A percentile compares a stretch with the other conserved stretches of the same genome.
phyloP scores from a whole-genome alignment of 2,888 invertebrate species.

The Augiades crinisus region DNA sequence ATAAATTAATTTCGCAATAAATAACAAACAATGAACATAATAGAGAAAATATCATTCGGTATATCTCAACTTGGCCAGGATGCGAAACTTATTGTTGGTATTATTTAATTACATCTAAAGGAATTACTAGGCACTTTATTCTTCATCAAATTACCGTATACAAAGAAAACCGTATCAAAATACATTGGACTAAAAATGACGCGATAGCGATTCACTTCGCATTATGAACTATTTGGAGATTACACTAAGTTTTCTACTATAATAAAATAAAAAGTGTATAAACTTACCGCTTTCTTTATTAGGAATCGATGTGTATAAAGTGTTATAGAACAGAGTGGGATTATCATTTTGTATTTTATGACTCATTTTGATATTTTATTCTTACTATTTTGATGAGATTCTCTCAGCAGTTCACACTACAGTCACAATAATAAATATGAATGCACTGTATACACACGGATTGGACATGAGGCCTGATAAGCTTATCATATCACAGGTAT shows the following conservation, averaged over 20 bases:
- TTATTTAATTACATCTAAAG: no score
- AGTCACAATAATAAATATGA: slow-evolving; percentile 7
- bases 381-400: slow-evolving; percentile 15
- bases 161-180: no score
- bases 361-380: slow-evolving; percentile 42
- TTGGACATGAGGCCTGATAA: slow-evolving; percentile 30
- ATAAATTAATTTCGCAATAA: no score
- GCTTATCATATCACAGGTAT: slow-evolving; percentile 31
- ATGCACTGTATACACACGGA: slow-evolving; percentile 11
- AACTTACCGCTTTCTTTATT: slow-evolving; percentile 61
- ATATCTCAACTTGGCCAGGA: no score
- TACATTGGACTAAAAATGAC: no score
- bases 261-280: neutral
- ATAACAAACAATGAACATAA: no score
- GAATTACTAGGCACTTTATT: no score
- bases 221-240: no score
- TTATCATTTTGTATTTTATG: slow-evolving; percentile 46
- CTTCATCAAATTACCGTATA: no score
- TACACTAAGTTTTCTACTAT: neutral
- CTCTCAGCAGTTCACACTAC: neutral
- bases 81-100: no score
- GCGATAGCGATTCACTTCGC: no score
- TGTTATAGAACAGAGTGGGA: slow-evolving; percentile 57
- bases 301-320: slow-evolving; percentile 59
- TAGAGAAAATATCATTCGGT: no score